A percentile compares a stretch with the other conserved stretches of the same genome.
Evolutionary conservation across 2,888 invertebrate genomes (phyloP).

Genomic region (Neoaliturus tenellus): DNA sequence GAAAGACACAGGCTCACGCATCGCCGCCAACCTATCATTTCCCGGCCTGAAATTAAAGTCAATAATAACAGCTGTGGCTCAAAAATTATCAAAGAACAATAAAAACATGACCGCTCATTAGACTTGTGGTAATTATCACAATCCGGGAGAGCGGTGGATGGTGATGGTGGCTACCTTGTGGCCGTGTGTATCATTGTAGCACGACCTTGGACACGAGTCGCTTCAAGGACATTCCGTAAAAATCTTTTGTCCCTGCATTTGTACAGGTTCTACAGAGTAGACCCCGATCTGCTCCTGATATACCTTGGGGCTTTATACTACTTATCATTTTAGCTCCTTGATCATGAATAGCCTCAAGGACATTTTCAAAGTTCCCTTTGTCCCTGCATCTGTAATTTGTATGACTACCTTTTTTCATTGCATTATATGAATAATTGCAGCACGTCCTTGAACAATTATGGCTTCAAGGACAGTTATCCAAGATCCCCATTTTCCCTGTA

Average conservation of each 20-base stretch:
- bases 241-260: background rate
- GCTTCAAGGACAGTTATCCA: too few relatives aligned
- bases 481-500: too few relatives aligned
- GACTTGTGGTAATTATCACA: conserved; percentile 14
- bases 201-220: background rate
- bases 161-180: conserved; percentile 20
- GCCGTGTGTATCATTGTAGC: background rate
- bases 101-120: conserved; percentile 56
- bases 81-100: conserved; percentile 59
- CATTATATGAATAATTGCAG: too few relatives aligned
- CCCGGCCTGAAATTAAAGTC: conserved; percentile 56
- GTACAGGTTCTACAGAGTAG: too few relatives aligned
- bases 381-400: too few relatives aligned
- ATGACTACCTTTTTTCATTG: too few relatives aligned
- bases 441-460: too few relatives aligned
- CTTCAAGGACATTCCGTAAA: background rate
- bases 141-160: background rate
- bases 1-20: conserved; percentile 54
- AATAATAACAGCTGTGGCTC: conserved; percentile 55
- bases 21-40: conserved; percentile 55
- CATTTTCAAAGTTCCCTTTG: too few relatives aligned
- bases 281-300: background rate
- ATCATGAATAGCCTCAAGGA: too few relatives aligned
- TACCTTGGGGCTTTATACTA: background rate
- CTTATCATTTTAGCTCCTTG: too few relatives aligned